phyloP scores from a whole-genome alignment of 2,797 vertebrate species.

The Sebastes oblongus region DNA sequence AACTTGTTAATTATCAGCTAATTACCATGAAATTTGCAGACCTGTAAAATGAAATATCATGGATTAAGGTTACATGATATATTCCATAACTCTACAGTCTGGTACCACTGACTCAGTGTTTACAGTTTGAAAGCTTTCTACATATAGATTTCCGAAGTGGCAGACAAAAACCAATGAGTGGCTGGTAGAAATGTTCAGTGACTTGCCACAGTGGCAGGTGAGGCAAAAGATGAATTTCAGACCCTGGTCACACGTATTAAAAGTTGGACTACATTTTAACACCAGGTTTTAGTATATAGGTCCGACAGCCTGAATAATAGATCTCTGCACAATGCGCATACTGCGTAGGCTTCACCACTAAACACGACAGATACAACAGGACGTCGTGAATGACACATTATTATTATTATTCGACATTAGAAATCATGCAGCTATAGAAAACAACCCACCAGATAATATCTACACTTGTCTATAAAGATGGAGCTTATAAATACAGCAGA shows the following conservation, averaged over 20 bases:
- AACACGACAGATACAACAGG: not conserved
- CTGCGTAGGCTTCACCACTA: constrained; percentile 51
- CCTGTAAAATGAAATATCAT: too few species aligned
- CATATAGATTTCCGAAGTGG: too few species aligned
- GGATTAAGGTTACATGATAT: too few species aligned
- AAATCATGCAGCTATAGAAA: not conserved
- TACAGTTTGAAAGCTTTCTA: too few species aligned
- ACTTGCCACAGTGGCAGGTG: too few species aligned
- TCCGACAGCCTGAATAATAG: not conserved
- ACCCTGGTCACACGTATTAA: not conserved
- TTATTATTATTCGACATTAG: not conserved
- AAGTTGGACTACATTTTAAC: not conserved
- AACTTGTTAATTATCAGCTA: too few species aligned
- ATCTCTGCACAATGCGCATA: constrained; percentile 45
- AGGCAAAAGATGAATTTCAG: too few species aligned
- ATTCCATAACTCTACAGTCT: too few species aligned
- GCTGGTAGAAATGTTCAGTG: too few species aligned
- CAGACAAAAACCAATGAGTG: too few species aligned
- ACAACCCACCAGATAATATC: not conserved
- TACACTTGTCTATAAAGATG: not conserved
- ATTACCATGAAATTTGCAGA: too few species aligned
- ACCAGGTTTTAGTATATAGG: not conserved
- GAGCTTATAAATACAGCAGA: not conserved
- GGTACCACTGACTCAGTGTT: too few species aligned
- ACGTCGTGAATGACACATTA: constrained; percentile 22